Evolutionary conservation across 2,888 invertebrate genomes (phyloP).

Genomic region (Pinctada fucata): DNA sequence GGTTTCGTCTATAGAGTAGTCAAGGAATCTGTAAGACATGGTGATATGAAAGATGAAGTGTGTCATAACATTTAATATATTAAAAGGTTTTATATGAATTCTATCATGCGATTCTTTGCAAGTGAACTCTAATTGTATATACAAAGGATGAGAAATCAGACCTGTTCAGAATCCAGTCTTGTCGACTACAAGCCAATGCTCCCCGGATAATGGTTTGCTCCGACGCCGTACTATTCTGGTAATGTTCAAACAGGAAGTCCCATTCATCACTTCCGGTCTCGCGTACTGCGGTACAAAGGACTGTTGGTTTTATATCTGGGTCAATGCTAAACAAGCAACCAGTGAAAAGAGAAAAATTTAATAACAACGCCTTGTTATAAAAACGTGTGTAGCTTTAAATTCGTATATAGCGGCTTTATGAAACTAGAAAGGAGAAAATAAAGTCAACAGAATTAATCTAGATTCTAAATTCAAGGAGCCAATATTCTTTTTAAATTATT

Average conservation of each 20-base stretch:
- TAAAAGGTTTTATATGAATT: no score
- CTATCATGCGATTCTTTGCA: no score
- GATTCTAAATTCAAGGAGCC: no score
- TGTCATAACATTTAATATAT: no score
- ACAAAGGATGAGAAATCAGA: neutral
- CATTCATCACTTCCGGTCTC: slow-evolving; percentile 84
- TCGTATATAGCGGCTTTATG: no score
- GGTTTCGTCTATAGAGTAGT: slow-evolving; percentile 42
- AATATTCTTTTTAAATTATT: no score
- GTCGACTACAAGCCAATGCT: slow-evolving; percentile 85
- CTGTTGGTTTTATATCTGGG: slow-evolving; percentile 83
- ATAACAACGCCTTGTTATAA: neutral
- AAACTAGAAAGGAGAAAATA: no score
- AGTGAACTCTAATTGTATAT: no score
- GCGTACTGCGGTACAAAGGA: slow-evolving; percentile 85
- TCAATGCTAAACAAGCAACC: slow-evolving; percentile 80
- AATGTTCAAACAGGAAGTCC: slow-evolving; percentile 84
- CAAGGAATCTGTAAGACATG: slow-evolving; percentile 46
- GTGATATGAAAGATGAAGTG: neutral
- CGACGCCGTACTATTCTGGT: slow-evolving; percentile 82
- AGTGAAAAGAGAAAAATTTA: neutral
- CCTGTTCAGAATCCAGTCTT: slow-evolving; percentile 79
- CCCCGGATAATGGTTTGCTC: slow-evolving; percentile 82
- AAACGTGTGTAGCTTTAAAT: no score
- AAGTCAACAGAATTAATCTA: no score